Evolutionary conservation across 2,797 vertebrate genomes (phyloP), one percentile per base, ranked within the genome.

Genomic region (Chaetodon trifasciatus): DNA sequence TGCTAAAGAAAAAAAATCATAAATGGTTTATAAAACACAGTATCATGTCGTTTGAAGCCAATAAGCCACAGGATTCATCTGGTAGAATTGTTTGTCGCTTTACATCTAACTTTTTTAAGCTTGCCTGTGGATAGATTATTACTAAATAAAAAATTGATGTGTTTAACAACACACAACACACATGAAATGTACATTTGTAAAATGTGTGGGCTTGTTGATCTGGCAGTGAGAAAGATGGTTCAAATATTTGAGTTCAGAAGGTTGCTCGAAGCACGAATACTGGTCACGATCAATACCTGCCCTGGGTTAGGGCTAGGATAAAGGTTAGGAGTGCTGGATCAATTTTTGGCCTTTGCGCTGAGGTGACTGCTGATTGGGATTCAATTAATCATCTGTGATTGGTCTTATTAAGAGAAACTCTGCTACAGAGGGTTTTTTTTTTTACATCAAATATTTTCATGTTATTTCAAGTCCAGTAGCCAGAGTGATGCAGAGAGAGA

Each of bases 261-360:
- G 80, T 63, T 76, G 49, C 44, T 76, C 47, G 75, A 70, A 84
- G 73, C 71, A 83, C 65, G 75, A 82, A 56, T 55, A 49, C 40
- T 72, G 70, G 52, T 67, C 61, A 85, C 0, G 8, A 83, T 92
- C 91, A 74, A 87, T 89, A 87, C 37, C 60, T 82, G 74, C 78
- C 75, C 74, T 72, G 28, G 81, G 86, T 82, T 67, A 63, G 52
- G 56, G 42, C 46, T 64, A 46, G 75, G 56, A 76, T 85, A 68
- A 86, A 75, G 57, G 68, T 69, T 53, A 76, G 66, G 63, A 74
- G 73, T 39, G 60, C 52, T 82, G 42, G 46, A 78, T 85, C 75
- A 79, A 83, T 77, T 13, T n/a, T 56, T 74, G 50, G 21, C 62
- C 74, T 81, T 24, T 47, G 35, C 44, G 21, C 49, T 52, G 61